Evolutionary conservation across 2,113 vertebrate species (phyloP).

Genomic region (Cyprinodon tularosa): DNA sequence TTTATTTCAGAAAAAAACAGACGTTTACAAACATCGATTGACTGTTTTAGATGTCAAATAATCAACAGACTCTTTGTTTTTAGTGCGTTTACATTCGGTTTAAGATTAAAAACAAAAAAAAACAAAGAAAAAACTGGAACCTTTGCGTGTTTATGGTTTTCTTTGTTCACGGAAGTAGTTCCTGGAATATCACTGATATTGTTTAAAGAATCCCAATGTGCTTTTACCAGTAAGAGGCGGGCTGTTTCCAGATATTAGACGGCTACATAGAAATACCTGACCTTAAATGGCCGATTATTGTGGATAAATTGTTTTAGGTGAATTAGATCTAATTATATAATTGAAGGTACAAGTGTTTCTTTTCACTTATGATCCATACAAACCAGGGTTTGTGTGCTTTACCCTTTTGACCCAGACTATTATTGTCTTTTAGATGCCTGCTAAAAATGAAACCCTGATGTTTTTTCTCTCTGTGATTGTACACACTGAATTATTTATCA

Average conservation of each 20-base stretch:
- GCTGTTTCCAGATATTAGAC: neutral
- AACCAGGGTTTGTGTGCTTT: neutral
- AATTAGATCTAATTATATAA: neutral
- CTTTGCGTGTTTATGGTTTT: neutral
- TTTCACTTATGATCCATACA: neutral
- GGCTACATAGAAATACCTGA: neutral
- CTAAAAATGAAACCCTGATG: neutral
- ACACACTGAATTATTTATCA: neutral
- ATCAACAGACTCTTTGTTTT: neutral
- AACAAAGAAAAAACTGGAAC: neutral
- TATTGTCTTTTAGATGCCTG: neutral
- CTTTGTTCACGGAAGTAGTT: conserved; percentile 38
- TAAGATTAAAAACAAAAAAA: neutral
- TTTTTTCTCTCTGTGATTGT: neutral
- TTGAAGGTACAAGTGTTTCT: neutral
- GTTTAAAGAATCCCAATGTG: conserved; percentile 6
- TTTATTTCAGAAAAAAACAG: neutral
- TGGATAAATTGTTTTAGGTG: neutral
- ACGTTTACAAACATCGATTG: too few relatives aligned
- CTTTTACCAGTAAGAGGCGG: neutral
- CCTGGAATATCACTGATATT: conserved; percentile 25
- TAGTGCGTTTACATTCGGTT: neutral
- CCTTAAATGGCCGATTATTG: neutral
- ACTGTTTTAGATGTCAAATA: neutral
- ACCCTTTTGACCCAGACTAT: neutral